A percentile compares a stretch with the other conserved stretches of the same genome.
These are phyloP conservation scores for Magallana gigas DNA, from an alignment of 1,140 invertebrate species.

Conservation along the genomic window DNA sequence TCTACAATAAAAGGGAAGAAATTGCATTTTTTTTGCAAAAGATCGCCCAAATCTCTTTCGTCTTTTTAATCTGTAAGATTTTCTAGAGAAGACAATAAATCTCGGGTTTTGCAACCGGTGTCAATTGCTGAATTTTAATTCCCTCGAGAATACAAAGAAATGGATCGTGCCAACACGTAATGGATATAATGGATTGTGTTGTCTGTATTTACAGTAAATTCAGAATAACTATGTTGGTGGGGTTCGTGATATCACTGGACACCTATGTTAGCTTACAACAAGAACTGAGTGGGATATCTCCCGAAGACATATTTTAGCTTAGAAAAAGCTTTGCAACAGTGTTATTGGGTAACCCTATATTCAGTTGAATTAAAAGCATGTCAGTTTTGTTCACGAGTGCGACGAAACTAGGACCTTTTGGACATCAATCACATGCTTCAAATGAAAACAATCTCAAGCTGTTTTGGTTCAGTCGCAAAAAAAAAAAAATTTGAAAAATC, in stretches of 20 bases:
- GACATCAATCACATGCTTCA: no score
- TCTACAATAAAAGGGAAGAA: no score
- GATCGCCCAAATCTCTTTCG: neutral
- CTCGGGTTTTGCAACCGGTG: neutral
- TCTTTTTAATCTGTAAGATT: conserved; percentile 1
- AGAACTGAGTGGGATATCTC: no score
- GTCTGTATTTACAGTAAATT: no score
- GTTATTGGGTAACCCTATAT: neutral
- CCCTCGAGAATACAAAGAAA: neutral
- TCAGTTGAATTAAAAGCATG: neutral
- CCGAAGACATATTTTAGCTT: no score
- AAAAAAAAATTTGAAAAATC: no score
- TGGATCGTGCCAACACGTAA: conserved; percentile 19
- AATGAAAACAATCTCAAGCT: no score
- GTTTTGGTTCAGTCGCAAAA: no score
- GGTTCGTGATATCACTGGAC: no score
- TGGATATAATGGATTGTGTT: neutral
- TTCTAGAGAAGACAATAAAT: neutral
- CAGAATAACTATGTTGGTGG: no score
- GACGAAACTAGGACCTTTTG: neutral
- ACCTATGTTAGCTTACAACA: no score
- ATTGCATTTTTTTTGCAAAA: neutral
- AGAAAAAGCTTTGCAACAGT: neutral
- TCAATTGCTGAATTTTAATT: neutral
- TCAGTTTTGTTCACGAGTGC: neutral